Conservation (phyloP, 1,140 invertebrate species). For the Coenobita brevimanus region DNA sequence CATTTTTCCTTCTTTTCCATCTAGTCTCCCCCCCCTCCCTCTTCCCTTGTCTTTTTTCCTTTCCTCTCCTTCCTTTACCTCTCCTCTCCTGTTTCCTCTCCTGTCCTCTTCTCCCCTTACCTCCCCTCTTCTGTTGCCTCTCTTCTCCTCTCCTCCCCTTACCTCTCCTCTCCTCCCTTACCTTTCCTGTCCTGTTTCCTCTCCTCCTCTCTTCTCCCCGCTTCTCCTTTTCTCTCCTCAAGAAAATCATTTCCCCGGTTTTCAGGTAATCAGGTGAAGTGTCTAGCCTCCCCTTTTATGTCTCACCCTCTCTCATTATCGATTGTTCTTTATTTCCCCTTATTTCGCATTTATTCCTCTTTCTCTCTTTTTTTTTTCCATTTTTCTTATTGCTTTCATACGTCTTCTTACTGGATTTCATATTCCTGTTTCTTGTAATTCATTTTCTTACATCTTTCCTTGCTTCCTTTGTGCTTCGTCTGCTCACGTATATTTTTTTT, state of each 20-base stretch:
- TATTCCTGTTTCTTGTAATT: background rate
- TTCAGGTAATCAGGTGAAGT: too few species aligned
- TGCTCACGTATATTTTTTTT: background rate
- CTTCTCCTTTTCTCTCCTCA: background rate
- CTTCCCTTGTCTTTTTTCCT: background rate
- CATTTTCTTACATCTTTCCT: background rate
- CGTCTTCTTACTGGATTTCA: background rate
- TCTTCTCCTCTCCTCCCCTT: background rate
- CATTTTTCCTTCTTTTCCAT: too few species aligned
- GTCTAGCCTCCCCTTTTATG: background rate
- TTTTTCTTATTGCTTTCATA: background rate
- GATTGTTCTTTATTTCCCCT: background rate
- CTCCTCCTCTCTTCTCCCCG: background rate
- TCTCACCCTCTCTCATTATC: background rate
- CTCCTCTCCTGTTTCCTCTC: background rate
- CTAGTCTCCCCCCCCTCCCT: background rate
- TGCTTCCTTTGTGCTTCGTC: background rate
- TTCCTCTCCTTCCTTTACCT: background rate
- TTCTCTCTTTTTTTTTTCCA: background rate
- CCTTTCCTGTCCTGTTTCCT: background rate
- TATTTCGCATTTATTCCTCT: background rate
- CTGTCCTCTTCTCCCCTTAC: conserved; percentile 5
- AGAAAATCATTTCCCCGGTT: background rate
- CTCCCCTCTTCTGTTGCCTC: background rate
- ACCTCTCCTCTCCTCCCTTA: background rate